These are phyloP conservation scores for Nestor notabilis DNA, from an alignment of 2,113 vertebrate species.

Conservation along the genomic window DNA sequence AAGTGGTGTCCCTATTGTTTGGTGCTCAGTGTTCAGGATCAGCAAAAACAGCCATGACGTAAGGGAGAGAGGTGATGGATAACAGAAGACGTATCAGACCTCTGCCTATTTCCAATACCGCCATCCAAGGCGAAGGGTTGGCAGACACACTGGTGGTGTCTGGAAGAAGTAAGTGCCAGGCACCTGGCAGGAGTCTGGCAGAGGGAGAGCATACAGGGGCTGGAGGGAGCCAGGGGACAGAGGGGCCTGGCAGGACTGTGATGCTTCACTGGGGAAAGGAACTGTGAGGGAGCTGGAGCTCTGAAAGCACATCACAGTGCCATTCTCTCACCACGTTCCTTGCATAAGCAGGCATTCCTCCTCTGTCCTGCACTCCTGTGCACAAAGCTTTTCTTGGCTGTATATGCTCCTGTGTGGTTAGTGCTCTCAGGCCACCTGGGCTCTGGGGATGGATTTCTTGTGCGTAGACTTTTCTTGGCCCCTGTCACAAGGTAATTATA, in stretches of 20 bases:
- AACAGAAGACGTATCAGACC: background rate
- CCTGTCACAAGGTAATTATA: background rate
- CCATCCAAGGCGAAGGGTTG: background rate
- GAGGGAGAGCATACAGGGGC: background rate
- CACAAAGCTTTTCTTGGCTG: background rate
- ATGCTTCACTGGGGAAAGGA: background rate
- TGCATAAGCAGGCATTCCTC: background rate
- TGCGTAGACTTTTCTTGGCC: background rate
- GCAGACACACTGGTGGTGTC: accelerated
- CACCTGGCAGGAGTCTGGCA: background rate
- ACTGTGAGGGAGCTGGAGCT: accelerated
- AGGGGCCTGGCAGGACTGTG: accelerated
- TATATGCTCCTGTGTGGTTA: background rate
- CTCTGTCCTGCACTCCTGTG: background rate
- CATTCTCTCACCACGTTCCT: background rate
- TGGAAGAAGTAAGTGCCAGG: background rate
- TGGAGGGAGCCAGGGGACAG: background rate
- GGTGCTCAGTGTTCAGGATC: background rate
- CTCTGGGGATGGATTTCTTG: background rate
- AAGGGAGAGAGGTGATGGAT: background rate
- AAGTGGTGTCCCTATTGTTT: background rate
- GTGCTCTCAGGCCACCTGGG: background rate
- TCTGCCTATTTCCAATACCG: background rate
- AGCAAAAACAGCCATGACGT: background rate
- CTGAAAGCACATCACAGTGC: background rate